phyloP scores from a whole-genome alignment of 2,797 vertebrate genomes.

The Acomys russatus region DNA sequence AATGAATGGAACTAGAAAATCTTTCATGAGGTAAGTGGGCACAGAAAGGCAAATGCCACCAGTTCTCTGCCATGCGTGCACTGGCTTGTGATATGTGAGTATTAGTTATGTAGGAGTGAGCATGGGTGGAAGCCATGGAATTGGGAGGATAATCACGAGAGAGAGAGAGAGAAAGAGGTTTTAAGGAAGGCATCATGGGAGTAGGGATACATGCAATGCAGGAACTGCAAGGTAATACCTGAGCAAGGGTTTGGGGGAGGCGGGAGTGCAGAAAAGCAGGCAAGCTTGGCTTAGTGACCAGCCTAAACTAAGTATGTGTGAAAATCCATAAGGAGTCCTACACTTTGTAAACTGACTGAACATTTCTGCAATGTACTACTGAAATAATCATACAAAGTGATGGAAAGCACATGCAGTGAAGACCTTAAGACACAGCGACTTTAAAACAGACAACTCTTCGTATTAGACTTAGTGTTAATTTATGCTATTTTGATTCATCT shows the following conservation, averaged over 20 bases:
- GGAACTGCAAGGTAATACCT: not conserved
- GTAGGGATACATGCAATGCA: not conserved
- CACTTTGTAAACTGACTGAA: not conserved
- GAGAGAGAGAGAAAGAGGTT: not conserved
- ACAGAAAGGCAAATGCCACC: not conserved
- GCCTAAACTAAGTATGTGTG: not conserved
- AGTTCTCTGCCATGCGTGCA: not conserved
- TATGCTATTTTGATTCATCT: not conserved
- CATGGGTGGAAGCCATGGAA: not conserved
- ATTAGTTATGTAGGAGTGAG: not conserved
- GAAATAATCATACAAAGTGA: not conserved
- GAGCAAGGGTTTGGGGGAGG: not conserved
- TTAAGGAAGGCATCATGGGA: fast-evolving
- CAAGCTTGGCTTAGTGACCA: too few species aligned
- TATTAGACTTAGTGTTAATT: not conserved
- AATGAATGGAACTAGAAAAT: not conserved
- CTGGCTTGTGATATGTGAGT: not conserved
- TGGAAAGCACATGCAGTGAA: not conserved
- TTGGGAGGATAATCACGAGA: too few species aligned
- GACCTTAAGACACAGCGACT: not conserved
- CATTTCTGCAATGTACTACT: not conserved
- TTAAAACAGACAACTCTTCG: not conserved
- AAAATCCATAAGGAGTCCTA: not conserved
- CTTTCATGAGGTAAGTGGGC: not conserved
- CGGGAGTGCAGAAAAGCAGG: not conserved